These are phyloP conservation scores for Rhabditoides inermis DNA, from an alignment of 2,888 invertebrate species.

Conservation along the genomic window DNA sequence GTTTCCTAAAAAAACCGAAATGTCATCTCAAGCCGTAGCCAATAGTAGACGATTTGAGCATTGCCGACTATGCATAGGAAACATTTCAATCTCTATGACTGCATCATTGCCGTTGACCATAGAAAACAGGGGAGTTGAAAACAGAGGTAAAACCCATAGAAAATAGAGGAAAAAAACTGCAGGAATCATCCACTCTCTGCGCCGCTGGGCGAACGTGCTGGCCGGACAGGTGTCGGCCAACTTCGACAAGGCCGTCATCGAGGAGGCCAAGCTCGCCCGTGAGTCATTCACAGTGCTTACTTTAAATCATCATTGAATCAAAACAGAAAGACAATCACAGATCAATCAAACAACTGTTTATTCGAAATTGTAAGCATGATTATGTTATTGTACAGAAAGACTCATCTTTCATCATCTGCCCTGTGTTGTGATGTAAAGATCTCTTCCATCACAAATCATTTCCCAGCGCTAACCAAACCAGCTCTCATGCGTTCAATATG, in stretches of 20 bases:
- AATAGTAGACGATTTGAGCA: not conserved
- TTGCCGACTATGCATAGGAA: not conserved
- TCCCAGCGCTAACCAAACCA: not conserved
- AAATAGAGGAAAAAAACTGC: too few relatives aligned
- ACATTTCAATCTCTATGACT: too few relatives aligned
- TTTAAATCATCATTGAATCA: not conserved
- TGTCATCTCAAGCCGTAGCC: too few relatives aligned
- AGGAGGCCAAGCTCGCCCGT: slow-evolving; percentile 36
- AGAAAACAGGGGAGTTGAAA: too few relatives aligned
- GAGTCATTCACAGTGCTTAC: slow-evolving; percentile 11
- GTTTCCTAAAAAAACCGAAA: too few relatives aligned
- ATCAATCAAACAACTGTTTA: too few relatives aligned
- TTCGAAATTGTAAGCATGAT: too few relatives aligned
- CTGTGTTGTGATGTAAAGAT: not conserved
- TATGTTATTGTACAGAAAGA: too few relatives aligned
- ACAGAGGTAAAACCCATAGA: too few relatives aligned
- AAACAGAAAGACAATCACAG: not conserved
- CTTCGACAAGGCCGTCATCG: slow-evolving; percentile 30
- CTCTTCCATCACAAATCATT: not conserved
- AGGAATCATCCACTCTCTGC: slow-evolving; percentile 34
- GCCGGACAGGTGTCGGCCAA: slow-evolving; percentile 29
- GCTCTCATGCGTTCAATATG: too few relatives aligned
- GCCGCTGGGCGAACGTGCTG: slow-evolving; percentile 39
- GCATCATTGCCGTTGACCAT: too few relatives aligned
- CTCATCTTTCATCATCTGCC: too few relatives aligned